These are phyloP conservation scores for Tychaedon coryphoeus DNA, from an alignment of 2,113 vertebrate species.

Conservation along the genomic window DNA sequence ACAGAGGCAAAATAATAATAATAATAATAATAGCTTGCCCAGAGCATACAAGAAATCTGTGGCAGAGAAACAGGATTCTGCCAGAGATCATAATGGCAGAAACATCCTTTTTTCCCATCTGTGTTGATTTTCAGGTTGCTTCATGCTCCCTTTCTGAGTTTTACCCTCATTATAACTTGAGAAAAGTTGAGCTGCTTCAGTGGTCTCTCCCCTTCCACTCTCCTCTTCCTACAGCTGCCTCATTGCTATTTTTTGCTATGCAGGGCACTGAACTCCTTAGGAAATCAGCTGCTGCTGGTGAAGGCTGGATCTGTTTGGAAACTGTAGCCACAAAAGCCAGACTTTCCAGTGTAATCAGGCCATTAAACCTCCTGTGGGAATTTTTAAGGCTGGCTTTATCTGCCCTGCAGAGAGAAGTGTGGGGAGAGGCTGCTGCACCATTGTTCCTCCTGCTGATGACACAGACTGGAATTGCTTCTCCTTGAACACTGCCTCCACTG, in stretches of 20 bases:
- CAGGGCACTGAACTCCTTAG: neutral
- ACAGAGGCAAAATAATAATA: neutral
- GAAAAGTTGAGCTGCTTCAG: neutral
- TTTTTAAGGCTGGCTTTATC: neutral
- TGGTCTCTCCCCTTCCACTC: neutral
- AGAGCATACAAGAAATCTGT: neutral
- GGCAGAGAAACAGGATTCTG: neutral
- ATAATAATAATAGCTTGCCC: neutral
- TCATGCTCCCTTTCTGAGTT: neutral
- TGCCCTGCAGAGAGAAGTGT: neutral
- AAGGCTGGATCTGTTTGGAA: neutral
- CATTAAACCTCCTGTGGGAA: neutral
- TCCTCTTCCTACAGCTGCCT: neutral
- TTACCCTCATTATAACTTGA: neutral
- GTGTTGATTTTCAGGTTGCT: neutral
- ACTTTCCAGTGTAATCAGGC: neutral
- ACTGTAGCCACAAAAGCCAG: neutral
- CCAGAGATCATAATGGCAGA: neutral
- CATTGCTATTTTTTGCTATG: neutral
- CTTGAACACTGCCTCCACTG: fast-evolving
- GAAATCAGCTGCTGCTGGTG: neutral
- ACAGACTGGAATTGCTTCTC: neutral
- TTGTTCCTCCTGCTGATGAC: neutral
- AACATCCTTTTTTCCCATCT: neutral
- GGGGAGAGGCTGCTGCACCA: neutral